Evolutionary conservation across 2,113 vertebrate genomes (phyloP), one percentile per base, ranked within the genome.

Genomic region (Pimephales promelas): DNA sequence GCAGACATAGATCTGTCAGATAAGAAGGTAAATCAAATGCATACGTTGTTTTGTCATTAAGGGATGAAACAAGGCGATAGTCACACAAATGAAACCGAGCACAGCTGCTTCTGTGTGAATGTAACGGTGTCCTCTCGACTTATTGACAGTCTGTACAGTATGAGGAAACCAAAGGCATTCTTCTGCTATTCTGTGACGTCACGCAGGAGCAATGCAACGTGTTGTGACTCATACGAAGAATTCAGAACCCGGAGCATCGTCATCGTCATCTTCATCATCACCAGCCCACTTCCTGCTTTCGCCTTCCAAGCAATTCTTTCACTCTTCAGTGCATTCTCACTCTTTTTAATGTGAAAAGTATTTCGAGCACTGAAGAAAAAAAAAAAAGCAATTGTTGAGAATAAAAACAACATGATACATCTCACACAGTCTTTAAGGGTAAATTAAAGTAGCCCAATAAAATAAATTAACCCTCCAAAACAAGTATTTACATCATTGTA

Each of bases 191-290:
- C 62, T n/a, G 62, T 61, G 47, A 49, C 54, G 72, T 71, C 82
- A 76, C 59, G 47, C 64, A 73, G 49, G 75, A 84, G 87, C 88
- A 76, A 74, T 54, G 84, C 85, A 83, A 91, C 92, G 88, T 92
- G 93, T 94, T 88, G 89, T 90, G 91, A 90, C 92, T 88, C 83
- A 91, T 93, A 90, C 87, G 70, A 91, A 92, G 92, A 93, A 93
- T 92, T 90, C 66, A 80, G 43, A 78, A 28, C 40, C 45, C 62
- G 5, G 16, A 49, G 40, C 74, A 54, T 56, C 52, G 26, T 14
- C 71, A 74, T 5, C 68, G n/a, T 16, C 68, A 3, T 75, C 72
- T 62, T 40, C 34, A 22, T 1, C 52, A 73, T 26, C 34, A 22
- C 0, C 52, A 54, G 68, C 54, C 74, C 81, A 76, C 81, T 87